Evolutionary conservation across 1,140 invertebrate genomes (phyloP), one percentile per base, ranked within the genome.

Genomic region (Berghia stephanieae): DNA sequence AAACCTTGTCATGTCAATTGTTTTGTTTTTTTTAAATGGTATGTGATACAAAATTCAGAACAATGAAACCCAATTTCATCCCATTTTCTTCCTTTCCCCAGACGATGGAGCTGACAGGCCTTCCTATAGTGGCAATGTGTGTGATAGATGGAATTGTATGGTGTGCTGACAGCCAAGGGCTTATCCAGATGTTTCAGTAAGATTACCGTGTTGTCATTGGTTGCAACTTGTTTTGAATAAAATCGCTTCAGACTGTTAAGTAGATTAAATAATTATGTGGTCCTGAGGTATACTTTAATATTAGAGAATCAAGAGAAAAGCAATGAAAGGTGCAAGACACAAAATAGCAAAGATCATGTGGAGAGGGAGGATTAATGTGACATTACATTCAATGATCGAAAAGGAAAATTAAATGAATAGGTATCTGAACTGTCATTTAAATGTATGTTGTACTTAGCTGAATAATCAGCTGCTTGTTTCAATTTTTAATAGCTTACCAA

Each of bases 101-200:
- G 82, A 80, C 80, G 16, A 27, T 82, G 21, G 49, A 57, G 6
- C 44, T 82, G 49, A 24, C 46, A 40, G 73, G 76, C 27, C 44
- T 46, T 46, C 80, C 79, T 21, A 75, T 84, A 36, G 43, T 71
- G 34, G 78, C 79, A 16, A 77, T 84, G 70, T 77, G 79, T 42
- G 69, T 78, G 0, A 43, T 72, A 18, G 77, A 78, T 43, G 73
- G 38, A 1, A 24, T 70, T 66, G 81, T 85, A 1, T 84, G 83
- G 81, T 82, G 81, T 78, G 67, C 81, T 27, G 81, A 85, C 75
- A 74, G 43, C 8, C 18, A 78, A 5, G 81, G 78, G 10, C 34
- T 42, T 43, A 76, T 85, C 16, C 78, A 79, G 43, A 71, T 85
- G 10, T 82, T 80, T 38, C 31, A 77, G 84, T 85, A 74, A 82